Evolutionary conservation across 2,797 vertebrate species (phyloP).

Genomic region (Cynodonichthys magdalenae): DNA sequence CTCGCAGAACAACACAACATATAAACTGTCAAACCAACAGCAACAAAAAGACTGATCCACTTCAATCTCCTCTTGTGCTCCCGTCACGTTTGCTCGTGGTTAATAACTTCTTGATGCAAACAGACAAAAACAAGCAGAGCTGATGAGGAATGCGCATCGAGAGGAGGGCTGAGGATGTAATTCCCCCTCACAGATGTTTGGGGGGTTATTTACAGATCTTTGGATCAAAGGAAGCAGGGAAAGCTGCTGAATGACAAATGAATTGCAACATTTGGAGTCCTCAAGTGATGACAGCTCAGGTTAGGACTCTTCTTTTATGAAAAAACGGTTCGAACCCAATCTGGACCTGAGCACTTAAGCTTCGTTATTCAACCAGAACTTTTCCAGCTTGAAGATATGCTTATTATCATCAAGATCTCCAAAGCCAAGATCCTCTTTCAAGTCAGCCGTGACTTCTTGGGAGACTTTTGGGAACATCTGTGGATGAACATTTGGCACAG

Average conservation of each 20-base stretch:
- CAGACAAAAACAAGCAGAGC: conserved; percentile 19
- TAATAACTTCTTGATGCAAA: conserved; percentile 34
- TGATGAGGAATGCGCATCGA: conserved; percentile 24
- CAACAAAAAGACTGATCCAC: background rate
- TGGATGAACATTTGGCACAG: conserved; percentile 37
- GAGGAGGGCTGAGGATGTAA: conserved; percentile 21
- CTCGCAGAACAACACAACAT: conserved; percentile 54
- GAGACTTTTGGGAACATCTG: conserved; percentile 43
- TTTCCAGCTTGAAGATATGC: background rate
- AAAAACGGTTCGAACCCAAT: conserved; percentile 3
- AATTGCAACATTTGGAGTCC: conserved; percentile 12
- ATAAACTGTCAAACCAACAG: background rate
- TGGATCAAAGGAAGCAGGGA: conserved; percentile 30
- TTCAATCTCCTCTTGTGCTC: conserved; percentile 6
- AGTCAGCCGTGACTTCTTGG: conserved; percentile 51
- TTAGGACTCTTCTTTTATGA: conserved; percentile 1
- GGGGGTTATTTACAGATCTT: conserved; percentile 29
- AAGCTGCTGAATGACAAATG: conserved; percentile 13
- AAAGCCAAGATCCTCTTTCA: background rate
- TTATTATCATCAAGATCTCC: no score
- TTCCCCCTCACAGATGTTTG: conserved; percentile 22
- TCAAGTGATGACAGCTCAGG: conserved; percentile 5
- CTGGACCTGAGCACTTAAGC: background rate
- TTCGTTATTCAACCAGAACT: background rate
- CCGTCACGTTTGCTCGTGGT: conserved; percentile 9